These are phyloP conservation scores for Spongilla lacustris DNA, from an alignment of 37 sponge, comb jelly and placozoan genomes.

Conservation along the genomic window DNA sequence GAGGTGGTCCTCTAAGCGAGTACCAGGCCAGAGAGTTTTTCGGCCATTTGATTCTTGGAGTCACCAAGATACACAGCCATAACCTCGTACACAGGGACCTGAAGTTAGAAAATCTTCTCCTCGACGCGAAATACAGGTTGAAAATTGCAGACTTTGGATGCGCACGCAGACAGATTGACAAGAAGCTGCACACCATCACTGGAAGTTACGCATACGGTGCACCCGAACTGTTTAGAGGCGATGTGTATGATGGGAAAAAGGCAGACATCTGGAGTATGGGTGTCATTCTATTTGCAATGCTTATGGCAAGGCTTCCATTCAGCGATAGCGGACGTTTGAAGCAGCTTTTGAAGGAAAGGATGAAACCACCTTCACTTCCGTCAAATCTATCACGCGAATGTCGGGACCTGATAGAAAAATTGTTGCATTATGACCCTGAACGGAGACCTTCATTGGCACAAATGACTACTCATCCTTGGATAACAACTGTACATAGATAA, in stretches of 20 bases:
- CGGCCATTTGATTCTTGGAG: conserved; percentile 41
- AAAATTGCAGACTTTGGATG: conserved; percentile 72
- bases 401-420: conserved; percentile 19
- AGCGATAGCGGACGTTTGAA: conserved; percentile 49
- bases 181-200: conserved; percentile 44
- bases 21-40: conserved; percentile 56
- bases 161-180: conserved; percentile 63
- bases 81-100: conserved; percentile 65
- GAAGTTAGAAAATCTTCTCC: conserved; percentile 67
- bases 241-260: conserved; percentile 59
- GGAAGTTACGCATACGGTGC: conserved; percentile 80
- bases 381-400: conserved; percentile 20
- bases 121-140: conserved; percentile 34
- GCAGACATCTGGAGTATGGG: conserved; percentile 74
- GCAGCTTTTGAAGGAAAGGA: conserved; percentile 49
- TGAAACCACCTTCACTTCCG: conserved; percentile 39
- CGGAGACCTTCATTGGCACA: conserved; percentile 24
- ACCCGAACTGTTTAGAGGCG: conserved; percentile 62
- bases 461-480: conserved; percentile 55
- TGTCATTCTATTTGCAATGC: conserved; percentile 65
- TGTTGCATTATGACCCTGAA: conserved; percentile 44
- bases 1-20: conserved; percentile 38
- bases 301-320: conserved; percentile 50
- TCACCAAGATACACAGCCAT: conserved; percentile 43
- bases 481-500: conserved; percentile 2